A percentile compares a stretch with the other conserved stretches of the same genome.
phyloP scores from a whole-genome alignment of 2,113 vertebrate species.

The Melanotaenia duboulayi region DNA sequence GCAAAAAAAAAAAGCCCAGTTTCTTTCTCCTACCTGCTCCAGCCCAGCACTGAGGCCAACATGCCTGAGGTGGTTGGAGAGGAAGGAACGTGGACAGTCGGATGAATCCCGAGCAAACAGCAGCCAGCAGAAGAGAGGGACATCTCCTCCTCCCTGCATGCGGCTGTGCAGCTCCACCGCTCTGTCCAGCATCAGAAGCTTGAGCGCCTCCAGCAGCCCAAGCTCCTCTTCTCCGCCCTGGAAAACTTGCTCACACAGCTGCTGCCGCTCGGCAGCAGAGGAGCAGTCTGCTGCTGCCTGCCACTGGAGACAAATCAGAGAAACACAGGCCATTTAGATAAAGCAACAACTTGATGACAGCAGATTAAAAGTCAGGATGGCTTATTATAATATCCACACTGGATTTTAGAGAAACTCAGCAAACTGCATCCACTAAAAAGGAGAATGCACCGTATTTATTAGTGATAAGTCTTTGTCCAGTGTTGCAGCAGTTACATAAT shows the following conservation, averaged over 20 bases:
- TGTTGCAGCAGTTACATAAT: too few relatives aligned
- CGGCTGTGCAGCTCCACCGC: constrained; percentile 87
- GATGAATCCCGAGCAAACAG: constrained; percentile 96
- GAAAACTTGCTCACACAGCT: constrained; percentile 88
- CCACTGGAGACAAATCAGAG: constrained; percentile 67
- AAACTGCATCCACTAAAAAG: too few relatives aligned
- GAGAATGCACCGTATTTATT: too few relatives aligned
- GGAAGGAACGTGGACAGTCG: constrained; percentile 87
- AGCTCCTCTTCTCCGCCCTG: constrained; percentile 90
- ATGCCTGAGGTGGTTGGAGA: constrained; percentile 93
- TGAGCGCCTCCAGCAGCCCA: constrained; percentile 92
- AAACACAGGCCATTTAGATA: not conserved
- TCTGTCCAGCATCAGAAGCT: constrained; percentile 93
- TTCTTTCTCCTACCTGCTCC: constrained; percentile 87
- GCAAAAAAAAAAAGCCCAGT: fast-evolving
- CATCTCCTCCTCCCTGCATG: constrained; percentile 86
- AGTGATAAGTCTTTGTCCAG: too few relatives aligned
- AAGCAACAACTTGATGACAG: too few relatives aligned
- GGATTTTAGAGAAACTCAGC: not conserved
- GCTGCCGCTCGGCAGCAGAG: constrained; percentile 77
- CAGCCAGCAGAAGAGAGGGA: constrained; percentile 95
- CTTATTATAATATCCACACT: not conserved
- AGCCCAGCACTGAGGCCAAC: constrained; percentile 93
- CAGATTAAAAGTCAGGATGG: too few relatives aligned
- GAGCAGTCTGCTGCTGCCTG: constrained; percentile 58